A percentile compares a stretch with the other conserved stretches of the same genome.
Conservation (phyloP, 2,113 vertebrate genomes). For the Typhlomys cinereus region DNA sequence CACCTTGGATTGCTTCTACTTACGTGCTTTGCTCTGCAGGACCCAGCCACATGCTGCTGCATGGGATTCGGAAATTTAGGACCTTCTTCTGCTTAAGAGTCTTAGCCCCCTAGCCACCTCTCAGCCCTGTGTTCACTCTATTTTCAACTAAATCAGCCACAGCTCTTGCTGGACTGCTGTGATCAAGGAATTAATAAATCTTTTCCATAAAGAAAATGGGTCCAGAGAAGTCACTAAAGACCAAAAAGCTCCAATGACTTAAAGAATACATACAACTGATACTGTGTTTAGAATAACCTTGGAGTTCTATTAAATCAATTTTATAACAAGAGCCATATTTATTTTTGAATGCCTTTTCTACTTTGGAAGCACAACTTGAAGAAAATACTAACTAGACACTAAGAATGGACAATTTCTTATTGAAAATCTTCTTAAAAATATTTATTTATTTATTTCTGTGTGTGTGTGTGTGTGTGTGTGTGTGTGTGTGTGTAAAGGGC, state of each 20-base stretch:
- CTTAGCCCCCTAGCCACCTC: too few species aligned
- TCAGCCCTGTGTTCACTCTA: too few species aligned
- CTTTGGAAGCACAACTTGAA: not conserved
- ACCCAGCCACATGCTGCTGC: too few species aligned
- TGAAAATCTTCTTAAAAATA: too few species aligned
- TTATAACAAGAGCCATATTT: not conserved
- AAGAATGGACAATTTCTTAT: too few species aligned
- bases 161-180: not conserved
- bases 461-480: too few species aligned
- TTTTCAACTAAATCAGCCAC: not conserved
- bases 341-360: constrained; percentile 9
- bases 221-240: not conserved
- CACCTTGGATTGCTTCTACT: too few species aligned
- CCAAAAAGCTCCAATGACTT: not conserved
- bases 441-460: too few species aligned
- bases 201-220: constrained; percentile 16
- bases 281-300: not conserved
- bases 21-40: too few species aligned
- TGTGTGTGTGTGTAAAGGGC: too few species aligned
- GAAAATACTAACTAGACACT: not conserved
- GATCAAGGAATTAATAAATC: constrained; percentile 11
- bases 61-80: too few species aligned
- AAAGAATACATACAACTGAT: not conserved
- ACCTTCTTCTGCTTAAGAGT: too few species aligned
- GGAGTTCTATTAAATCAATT: not conserved